Evolutionary conservation across 2,113 vertebrate species (phyloP), one percentile per base, ranked within the genome.

Genomic region (Dipodomys spectabilis): DNA sequence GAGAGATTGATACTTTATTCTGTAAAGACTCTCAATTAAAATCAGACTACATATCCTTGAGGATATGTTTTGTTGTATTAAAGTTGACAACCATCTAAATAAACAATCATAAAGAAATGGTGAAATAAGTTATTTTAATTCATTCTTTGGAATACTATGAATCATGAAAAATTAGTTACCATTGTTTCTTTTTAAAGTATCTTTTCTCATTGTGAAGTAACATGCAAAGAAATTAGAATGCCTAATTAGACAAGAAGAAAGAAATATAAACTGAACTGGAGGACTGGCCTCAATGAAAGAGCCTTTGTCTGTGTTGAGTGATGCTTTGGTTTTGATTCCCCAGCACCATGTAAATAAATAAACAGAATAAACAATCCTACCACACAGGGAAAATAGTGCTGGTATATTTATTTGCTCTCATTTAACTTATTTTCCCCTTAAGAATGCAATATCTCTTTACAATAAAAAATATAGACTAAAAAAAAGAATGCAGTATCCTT

Each of bases 111-210:
- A 75, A 89, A 19, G 20, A 91, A 84, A 57, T 67, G 3, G 45
- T 27, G 23, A 90, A 75, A 82, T 65, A 82, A 73, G 19, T 90
- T 87, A 80, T 85, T 92, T 83, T 91, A 71, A 45, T 71, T 91
- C 53, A 68, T 87, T 35, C 15, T 84, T 81, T 45, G 45, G 10
- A 68, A 83, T 83, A 69, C 75, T 89, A 44, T 71, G 25, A 85
- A 30, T 85, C n/a, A 62, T 84, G 72, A 39, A 92, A 80, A 94
- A 83, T 92, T 68, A 89, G 67, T 88, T n/a, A 69, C 65, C 57
- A 2, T 44, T 83, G 27, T 25, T 84, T 86, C 79, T 45, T 86
- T 88, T 82, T 57, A 39, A 92, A 80, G 28, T 13, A 20, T 49
- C 65, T 18, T 78, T 87, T 73, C 28, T 85, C 25, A 73, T n/a